These are phyloP conservation scores for Acomys russatus DNA, from an alignment of 2,797 vertebrate species.

Conservation along the genomic window DNA sequence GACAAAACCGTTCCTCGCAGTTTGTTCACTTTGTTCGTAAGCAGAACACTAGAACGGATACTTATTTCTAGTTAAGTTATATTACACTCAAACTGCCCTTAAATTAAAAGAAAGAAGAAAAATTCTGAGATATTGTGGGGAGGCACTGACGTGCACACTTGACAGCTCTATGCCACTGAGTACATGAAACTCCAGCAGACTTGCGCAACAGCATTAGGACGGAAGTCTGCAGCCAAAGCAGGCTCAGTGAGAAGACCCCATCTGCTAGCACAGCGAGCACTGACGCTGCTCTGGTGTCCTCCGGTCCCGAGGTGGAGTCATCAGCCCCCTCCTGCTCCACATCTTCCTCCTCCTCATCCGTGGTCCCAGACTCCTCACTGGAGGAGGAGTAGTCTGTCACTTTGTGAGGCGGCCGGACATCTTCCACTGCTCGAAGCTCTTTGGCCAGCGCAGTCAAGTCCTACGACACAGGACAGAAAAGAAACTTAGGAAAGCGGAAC, in stretches of 20 bases:
- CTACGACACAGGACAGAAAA: conserved; percentile 83
- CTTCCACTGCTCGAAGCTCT: conserved; percentile 97
- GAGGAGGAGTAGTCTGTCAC: conserved; percentile 99
- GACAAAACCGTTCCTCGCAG: not conserved
- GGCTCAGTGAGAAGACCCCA: not conserved
- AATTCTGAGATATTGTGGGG: rapidly evolving
- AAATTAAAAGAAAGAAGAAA: not conserved
- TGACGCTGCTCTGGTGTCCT: conserved; percentile 96
- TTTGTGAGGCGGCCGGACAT: conserved; percentile 97
- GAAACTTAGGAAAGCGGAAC: not conserved
- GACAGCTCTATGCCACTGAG: not conserved
- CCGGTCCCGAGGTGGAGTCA: conserved; percentile 96
- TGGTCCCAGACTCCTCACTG: conserved; percentile 98
- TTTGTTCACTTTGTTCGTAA: not conserved
- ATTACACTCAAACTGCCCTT: not conserved
- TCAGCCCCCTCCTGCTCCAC: conserved; percentile 97
- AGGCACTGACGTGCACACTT: not conserved
- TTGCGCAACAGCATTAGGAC: not conserved
- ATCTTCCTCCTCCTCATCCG: conserved; percentile 98
- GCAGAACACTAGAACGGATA: not conserved
- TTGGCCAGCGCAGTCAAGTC: conserved; percentile 98
- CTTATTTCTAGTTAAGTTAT: not conserved
- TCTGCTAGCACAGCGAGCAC: conserved; percentile 75
- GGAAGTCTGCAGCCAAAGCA: not conserved
- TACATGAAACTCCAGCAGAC: rapidly evolving